Percentiles rank a stretch among this genome's conserved stretches.
phyloP scores from a whole-genome alignment of 2,797 vertebrate species.

The Falco rusticolus region DNA sequence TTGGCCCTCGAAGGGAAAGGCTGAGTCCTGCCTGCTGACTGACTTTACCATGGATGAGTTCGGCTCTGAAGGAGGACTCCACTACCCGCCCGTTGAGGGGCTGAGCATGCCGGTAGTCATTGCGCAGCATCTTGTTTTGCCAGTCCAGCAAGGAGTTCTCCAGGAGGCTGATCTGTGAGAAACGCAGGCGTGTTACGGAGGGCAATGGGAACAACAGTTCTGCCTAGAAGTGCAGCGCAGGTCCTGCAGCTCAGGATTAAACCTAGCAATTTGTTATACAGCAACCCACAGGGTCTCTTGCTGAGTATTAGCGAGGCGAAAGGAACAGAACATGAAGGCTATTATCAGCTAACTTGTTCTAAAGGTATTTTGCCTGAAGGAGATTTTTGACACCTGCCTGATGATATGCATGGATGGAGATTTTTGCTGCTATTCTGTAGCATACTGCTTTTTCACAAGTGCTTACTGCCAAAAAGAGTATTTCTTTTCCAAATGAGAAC shows the following conservation, averaged over 20 bases:
- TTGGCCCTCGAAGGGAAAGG: not conserved
- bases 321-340: not conserved
- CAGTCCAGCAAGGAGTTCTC: constrained; percentile 87
- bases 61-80: constrained; percentile 84
- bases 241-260: not conserved
- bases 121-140: constrained; percentile 84
- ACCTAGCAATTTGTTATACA: fast-evolving
- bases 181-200: fast-evolving
- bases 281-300: not conserved
- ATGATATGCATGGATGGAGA: not conserved
- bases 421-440: not conserved
- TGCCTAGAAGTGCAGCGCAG: not conserved
- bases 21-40: not conserved
- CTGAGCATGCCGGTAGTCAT: constrained; percentile 86
- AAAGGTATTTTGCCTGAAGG: not conserved
- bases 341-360: not conserved
- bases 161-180: constrained; percentile 83
- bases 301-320: not conserved
- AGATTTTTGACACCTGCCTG: not conserved
- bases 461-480: not conserved
- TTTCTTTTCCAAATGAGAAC: not conserved
- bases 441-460: not conserved
- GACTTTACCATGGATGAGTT: constrained; percentile 68
- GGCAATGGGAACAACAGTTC: not conserved
- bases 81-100: constrained; percentile 85